Conservation (phyloP, 1,140 invertebrate genomes). For the Cylas formicarius region DNA sequence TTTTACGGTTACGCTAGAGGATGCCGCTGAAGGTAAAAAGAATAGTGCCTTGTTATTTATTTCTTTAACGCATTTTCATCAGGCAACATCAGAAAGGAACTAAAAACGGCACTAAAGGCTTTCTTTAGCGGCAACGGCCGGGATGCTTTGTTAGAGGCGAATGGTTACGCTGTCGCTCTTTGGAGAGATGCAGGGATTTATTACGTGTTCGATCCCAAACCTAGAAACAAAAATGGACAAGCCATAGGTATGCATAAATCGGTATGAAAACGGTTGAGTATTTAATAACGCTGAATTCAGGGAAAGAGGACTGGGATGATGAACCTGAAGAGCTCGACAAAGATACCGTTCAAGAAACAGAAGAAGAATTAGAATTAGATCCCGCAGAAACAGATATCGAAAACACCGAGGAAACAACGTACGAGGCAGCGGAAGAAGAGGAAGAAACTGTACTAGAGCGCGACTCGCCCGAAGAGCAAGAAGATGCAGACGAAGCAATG, state of each 20-base stretch:
- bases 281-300: conserved; percentile 3
- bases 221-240: conserved; percentile 31
- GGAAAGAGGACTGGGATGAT: conserved; percentile 22
- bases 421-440: conserved; percentile 6
- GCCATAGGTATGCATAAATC: conserved; percentile 30
- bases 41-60: neutral
- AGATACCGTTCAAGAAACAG: neutral
- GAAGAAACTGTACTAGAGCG: neutral
- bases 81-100: conserved; percentile 28
- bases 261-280: conserved; percentile 18
- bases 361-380: conserved; percentile 6
- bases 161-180: conserved; percentile 27
- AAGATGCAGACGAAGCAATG: conserved; percentile 12
- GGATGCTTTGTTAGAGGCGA: conserved; percentile 26
- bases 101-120: conserved; percentile 16
- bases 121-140: conserved; percentile 14
- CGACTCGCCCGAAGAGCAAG: neutral
- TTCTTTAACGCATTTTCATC: conserved; percentile 3
- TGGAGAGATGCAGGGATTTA: conserved; percentile 32
- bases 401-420: conserved; percentile 4
- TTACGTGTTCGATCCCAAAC: conserved; percentile 39
- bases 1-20: conserved; percentile 25
- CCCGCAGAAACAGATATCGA: neutral
- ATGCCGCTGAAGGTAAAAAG: conserved; percentile 20
- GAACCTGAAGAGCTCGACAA: conserved; percentile 5